Evolutionary conservation across 2,888 invertebrate genomes (phyloP).

Genomic region (Andrena hattorfiana): DNA sequence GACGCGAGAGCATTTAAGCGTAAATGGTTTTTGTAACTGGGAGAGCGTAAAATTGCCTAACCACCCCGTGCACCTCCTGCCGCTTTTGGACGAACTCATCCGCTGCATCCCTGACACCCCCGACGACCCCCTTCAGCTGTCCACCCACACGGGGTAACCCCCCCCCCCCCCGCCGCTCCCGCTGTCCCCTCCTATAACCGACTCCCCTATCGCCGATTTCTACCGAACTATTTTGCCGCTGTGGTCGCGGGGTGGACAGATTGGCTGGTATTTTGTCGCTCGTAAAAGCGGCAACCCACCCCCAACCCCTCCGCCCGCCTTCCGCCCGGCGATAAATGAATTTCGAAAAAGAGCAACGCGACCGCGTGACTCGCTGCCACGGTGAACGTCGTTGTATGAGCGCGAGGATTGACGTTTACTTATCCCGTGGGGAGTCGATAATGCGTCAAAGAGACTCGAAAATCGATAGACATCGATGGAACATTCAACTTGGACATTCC

Average conservation of each 20-base stretch:
- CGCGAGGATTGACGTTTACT: neutral
- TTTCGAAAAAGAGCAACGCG: constrained; percentile 54
- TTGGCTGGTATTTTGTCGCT: constrained; percentile 82
- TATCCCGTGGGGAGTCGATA: neutral
- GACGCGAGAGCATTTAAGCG: constrained; percentile 83
- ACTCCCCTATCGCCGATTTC: constrained; percentile 76
- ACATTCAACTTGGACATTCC: neutral
- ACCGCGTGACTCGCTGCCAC: constrained; percentile 31
- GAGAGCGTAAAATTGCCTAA: constrained; percentile 85
- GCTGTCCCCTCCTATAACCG: constrained; percentile 57
- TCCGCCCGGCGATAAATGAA: constrained; percentile 58
- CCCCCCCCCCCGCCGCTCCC: constrained; percentile 8
- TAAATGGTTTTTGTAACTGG: constrained; percentile 84
- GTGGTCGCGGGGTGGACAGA: constrained; percentile 80
- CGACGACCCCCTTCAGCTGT: constrained; percentile 37
- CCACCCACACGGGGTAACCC: constrained; percentile 49
- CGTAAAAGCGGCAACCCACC: constrained; percentile 75
- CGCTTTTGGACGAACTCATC: constrained; percentile 79
- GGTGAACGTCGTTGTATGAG: neutral
- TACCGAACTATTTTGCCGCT: constrained; percentile 80
- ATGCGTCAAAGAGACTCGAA: neutral
- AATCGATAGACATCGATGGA: neutral
- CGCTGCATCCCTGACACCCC: constrained; percentile 63
- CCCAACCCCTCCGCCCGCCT: neutral
- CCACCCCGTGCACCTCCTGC: constrained; percentile 79